phyloP scores from a whole-genome alignment of 2,113 vertebrate species.

The Mastomys coucha region DNA sequence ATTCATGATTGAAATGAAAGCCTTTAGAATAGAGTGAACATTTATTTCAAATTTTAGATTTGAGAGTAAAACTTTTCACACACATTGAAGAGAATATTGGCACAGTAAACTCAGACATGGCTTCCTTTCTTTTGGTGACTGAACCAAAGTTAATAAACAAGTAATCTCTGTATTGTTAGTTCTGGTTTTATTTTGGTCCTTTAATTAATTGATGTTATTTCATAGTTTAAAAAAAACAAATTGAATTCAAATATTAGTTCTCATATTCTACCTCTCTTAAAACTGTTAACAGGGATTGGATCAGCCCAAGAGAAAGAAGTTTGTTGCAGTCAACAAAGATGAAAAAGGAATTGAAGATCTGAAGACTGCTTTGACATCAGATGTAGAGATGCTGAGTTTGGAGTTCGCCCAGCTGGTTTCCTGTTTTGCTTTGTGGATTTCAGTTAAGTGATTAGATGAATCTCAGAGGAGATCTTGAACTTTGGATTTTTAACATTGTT shows the following conservation, averaged over 20 bases:
- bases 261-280: rapidly evolving
- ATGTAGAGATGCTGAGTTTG: too few relatives aligned
- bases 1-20: neutral
- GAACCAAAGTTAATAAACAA: neutral
- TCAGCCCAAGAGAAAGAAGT: too few relatives aligned
- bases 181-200: neutral
- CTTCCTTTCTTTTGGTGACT: neutral
- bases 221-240: neutral
- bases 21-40: neutral
- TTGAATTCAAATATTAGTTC: neutral
- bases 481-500: too few relatives aligned
- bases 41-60: neutral
- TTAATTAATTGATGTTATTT: neutral
- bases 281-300: too few relatives aligned
- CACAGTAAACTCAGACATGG: neutral
- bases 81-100: neutral
- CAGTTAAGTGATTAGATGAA: too few relatives aligned
- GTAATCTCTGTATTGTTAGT: neutral
- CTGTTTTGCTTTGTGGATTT: too few relatives aligned
- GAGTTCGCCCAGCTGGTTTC: too few relatives aligned
- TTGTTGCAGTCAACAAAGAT: too few relatives aligned
- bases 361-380: too few relatives aligned
- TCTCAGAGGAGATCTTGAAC: too few relatives aligned
- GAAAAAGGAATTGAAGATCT: too few relatives aligned
- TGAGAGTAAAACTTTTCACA: neutral